phyloP scores from a whole-genome alignment of 1,140 invertebrate species.

The Acromyrmex echinatior region DNA sequence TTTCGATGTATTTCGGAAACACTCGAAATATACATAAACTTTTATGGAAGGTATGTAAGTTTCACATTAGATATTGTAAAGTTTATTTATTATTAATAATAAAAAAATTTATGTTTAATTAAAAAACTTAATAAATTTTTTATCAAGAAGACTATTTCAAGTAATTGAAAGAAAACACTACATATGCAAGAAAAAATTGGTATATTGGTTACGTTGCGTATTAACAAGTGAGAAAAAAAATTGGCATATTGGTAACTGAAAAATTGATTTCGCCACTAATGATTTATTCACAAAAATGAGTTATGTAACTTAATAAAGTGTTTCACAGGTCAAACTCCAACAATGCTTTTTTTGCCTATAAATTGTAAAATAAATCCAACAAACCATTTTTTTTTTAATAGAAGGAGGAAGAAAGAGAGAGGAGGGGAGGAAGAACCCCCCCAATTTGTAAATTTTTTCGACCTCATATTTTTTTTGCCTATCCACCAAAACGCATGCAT shows the following conservation, averaged over 20 bases:
- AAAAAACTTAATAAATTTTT: background rate
- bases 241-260: background rate
- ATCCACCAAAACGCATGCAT: constrained; percentile 23
- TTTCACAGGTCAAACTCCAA: constrained; percentile 2
- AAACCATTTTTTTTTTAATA: background rate
- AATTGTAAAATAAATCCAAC: constrained; percentile 48
- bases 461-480: constrained; percentile 14
- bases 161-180: background rate
- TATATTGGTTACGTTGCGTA: background rate
- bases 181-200: background rate
- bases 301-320: constrained; percentile 3
- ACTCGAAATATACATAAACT: background rate
- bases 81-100: background rate
- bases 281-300: constrained; percentile 16
- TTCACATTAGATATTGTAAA: background rate
- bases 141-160: background rate
- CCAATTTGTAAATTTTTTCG: constrained; percentile 55
- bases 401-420: background rate
- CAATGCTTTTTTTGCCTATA: constrained; percentile 21
- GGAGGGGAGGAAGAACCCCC: background rate
- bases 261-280: background rate
- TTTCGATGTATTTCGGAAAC: background rate
- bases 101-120: background rate
- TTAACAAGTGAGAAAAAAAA: constrained; percentile 8
- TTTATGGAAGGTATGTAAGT: background rate